These are phyloP conservation scores for Lasioglossum marginatum DNA, from an alignment of 2,888 invertebrate species.

Conservation along the genomic window DNA sequence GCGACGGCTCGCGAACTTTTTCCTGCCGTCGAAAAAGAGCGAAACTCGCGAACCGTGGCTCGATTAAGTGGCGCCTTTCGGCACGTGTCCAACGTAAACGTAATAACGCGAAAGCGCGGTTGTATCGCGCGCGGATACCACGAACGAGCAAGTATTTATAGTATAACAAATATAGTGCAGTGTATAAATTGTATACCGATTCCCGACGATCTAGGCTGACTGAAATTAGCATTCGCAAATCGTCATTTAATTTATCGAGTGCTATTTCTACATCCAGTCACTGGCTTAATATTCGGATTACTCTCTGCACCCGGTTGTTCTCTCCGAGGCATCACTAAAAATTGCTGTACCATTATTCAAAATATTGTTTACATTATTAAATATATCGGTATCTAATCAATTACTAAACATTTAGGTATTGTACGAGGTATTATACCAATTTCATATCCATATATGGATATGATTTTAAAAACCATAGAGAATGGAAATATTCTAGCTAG, in stretches of 20 bases:
- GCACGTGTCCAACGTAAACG: constrained; percentile 44
- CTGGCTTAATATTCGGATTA: background rate
- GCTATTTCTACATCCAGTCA: background rate
- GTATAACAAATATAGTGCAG: background rate
- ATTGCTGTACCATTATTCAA: too few species aligned
- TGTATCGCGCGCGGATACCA: constrained; percentile 10
- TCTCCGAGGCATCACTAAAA: too few species aligned
- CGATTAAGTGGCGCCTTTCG: constrained; percentile 35
- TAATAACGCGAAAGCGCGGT: constrained; percentile 15
- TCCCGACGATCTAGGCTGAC: background rate
- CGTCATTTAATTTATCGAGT: background rate
- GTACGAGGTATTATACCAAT: too few species aligned
- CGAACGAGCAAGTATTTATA: constrained; percentile 29
- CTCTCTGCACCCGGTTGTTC: too few species aligned
- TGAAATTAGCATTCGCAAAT: background rate
- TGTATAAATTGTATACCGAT: constrained; percentile 16
- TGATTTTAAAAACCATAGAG: too few species aligned
- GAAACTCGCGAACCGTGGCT: constrained; percentile 25
- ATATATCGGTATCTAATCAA: too few species aligned
- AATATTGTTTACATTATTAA: too few species aligned
- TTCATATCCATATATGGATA: too few species aligned
- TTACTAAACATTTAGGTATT: too few species aligned
- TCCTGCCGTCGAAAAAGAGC: background rate
- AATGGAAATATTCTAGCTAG: too few species aligned
- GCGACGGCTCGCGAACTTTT: background rate